Conservation (phyloP, 2,888 invertebrate species). For the Sinopyrophorus schimmeli region DNA sequence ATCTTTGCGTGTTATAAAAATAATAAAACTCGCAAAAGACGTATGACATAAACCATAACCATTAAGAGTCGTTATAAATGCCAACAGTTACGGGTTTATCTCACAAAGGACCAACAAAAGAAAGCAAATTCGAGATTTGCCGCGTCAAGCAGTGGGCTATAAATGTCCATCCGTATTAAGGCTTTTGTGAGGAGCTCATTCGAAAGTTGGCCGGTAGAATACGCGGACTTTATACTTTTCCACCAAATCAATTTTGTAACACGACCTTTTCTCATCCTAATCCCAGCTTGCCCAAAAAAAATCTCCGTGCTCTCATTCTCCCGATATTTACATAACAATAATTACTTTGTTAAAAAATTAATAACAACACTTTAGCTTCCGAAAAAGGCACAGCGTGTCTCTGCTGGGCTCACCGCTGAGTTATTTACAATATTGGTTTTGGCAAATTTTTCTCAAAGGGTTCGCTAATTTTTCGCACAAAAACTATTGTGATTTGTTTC, state of each 20-base stretch:
- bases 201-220: slow-evolving; percentile 25
- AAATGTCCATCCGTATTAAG: slow-evolving; percentile 50
- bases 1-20: slow-evolving; percentile 35
- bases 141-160: slow-evolving; percentile 49
- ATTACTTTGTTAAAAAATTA: slow-evolving; percentile 1
- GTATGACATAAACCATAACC: slow-evolving; percentile 47
- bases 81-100: slow-evolving; percentile 50
- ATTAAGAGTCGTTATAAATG: slow-evolving; percentile 51
- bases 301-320: no score
- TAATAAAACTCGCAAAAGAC: slow-evolving; percentile 38
- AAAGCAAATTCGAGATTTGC: slow-evolving; percentile 52
- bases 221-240: slow-evolving; percentile 14
- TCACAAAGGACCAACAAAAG: slow-evolving; percentile 48
- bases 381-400: no score
- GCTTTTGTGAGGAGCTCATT: slow-evolving; percentile 37
- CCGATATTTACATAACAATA: no score
- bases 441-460: no score
- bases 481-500: no score
- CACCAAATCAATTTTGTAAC: no score
- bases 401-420: no score
- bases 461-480: no score
- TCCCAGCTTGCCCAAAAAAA: no score
- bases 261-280: no score
- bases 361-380: no score
- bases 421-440: no score